Conservation (phyloP, 2,888 invertebrate species). For the Pteria penguin region DNA sequence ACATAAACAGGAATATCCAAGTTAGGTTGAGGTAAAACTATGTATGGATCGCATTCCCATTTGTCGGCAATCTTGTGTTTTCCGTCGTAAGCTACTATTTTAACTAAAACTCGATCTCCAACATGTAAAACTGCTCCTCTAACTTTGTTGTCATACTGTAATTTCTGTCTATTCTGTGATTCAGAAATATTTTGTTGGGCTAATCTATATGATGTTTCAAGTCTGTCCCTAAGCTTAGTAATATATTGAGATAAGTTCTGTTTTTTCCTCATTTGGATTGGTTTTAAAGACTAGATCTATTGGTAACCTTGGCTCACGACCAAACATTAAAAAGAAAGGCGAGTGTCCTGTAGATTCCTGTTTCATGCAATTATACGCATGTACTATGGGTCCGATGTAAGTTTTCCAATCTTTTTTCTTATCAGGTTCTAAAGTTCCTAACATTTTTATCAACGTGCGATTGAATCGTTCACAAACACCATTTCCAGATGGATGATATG, state of each 20-base stretch:
- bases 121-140: background rate
- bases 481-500: conserved; percentile 52
- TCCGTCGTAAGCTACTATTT: too few relatives aligned
- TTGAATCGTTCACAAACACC: too few relatives aligned
- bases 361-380: conserved; percentile 38
- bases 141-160: background rate
- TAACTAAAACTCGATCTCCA: conserved; percentile 14
- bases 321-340: conserved; percentile 47
- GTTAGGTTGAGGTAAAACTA: conserved; percentile 1
- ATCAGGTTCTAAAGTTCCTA: conserved; percentile 29
- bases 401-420: conserved; percentile 45
- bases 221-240: background rate
- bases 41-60: conserved; percentile 14
- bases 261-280: background rate
- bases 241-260: background rate
- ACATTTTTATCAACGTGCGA: too few relatives aligned
- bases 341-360: conserved; percentile 42
- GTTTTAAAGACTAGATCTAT: conserved; percentile 38
- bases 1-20: too few relatives aligned
- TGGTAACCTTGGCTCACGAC: conserved; percentile 43
- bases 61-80: too few relatives aligned
- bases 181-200: background rate
- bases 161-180: conserved; percentile 1
- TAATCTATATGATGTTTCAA: background rate
- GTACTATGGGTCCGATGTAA: conserved; percentile 30